These are phyloP conservation scores for Scarus forsteni DNA, from an alignment of 2,797 vertebrate genomes.

Conservation along the genomic window DNA sequence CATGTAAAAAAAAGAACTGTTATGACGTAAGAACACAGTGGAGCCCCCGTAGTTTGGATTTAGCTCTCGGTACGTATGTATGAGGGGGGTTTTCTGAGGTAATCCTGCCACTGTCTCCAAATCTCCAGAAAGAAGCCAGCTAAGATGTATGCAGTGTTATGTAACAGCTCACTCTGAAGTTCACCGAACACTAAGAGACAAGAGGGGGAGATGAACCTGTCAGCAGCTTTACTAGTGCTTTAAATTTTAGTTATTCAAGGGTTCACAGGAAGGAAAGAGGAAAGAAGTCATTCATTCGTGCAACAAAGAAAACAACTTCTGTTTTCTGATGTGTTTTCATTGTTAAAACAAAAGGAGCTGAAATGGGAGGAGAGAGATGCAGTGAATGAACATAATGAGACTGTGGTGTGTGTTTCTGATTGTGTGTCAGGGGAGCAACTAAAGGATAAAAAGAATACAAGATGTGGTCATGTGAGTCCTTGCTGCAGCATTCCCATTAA, in stretches of 20 bases:
- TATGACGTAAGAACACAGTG: not conserved
- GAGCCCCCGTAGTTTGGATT: not conserved
- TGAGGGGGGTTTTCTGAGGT: slow-evolving; percentile 45
- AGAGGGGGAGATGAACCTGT: slow-evolving; percentile 30
- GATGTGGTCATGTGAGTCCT: slow-evolving; percentile 4
- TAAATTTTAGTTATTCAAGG: slow-evolving; percentile 44
- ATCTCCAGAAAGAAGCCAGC: slow-evolving; percentile 26
- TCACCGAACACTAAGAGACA: slow-evolving; percentile 35
- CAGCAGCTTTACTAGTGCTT: slow-evolving; percentile 46
- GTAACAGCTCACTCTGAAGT: slow-evolving; percentile 30
- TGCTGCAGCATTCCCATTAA: slow-evolving; percentile 34
- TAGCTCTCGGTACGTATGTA: slow-evolving; percentile 8
- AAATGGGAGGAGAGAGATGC: slow-evolving; percentile 1
- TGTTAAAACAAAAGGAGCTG: slow-evolving; percentile 22
- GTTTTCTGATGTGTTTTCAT: slow-evolving; percentile 5
- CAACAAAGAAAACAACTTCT: slow-evolving; percentile 11
- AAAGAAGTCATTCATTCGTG: not conserved
- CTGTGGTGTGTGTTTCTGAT: not conserved
- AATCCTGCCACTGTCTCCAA: slow-evolving; percentile 34
- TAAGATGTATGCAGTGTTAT: slow-evolving; percentile 33
- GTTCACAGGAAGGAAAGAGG: slow-evolving; percentile 2
- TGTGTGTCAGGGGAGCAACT: not conserved
- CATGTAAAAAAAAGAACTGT: not conserved
- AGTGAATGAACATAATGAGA: slow-evolving; percentile 39
- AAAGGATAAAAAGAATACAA: slow-evolving; percentile 19